These are phyloP conservation scores for Norana najaformis DNA, from an alignment of 2,888 invertebrate species.

Conservation along the genomic window DNA sequence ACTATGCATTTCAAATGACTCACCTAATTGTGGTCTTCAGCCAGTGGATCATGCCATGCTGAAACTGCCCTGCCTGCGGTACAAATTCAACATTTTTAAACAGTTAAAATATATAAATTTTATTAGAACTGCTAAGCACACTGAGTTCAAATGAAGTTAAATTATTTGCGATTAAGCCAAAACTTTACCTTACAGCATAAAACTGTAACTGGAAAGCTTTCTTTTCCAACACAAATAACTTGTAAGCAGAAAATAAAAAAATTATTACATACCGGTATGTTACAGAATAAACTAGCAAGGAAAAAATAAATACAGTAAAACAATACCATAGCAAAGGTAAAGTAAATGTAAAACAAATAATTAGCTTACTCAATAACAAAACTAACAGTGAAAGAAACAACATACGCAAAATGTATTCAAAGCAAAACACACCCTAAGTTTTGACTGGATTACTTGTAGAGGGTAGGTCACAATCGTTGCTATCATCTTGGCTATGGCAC, in stretches of 20 bases:
- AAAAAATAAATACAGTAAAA: not conserved
- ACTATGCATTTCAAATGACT: not conserved
- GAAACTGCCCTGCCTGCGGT: not conserved
- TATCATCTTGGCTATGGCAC: slow-evolving; percentile 82
- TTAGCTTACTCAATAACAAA: not conserved
- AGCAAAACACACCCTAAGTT: slow-evolving; percentile 68
- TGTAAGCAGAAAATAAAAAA: not conserved
- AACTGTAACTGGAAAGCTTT: not conserved
- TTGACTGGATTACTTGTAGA: slow-evolving; percentile 81
- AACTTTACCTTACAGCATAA: not conserved
- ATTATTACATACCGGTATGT: not conserved
- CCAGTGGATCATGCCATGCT: slow-evolving; percentile 17
- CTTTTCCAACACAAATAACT: not conserved
- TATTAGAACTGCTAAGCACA: not conserved
- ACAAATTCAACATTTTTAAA: not conserved
- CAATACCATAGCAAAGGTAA: not conserved
- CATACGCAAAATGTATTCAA: not conserved
- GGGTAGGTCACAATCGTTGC: slow-evolving; percentile 87
- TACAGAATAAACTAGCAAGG: not conserved
- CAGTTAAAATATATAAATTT: not conserved
- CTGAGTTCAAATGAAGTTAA: not conserved
- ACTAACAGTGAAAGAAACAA: not conserved
- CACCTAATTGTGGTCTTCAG: slow-evolving; percentile 15
- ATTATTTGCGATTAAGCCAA: not conserved
- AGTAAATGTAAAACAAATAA: not conserved